Base-by-base conservation (phyloP, 2,797 vertebrate genomes). In the Sebastes trivittatus region DNA sequence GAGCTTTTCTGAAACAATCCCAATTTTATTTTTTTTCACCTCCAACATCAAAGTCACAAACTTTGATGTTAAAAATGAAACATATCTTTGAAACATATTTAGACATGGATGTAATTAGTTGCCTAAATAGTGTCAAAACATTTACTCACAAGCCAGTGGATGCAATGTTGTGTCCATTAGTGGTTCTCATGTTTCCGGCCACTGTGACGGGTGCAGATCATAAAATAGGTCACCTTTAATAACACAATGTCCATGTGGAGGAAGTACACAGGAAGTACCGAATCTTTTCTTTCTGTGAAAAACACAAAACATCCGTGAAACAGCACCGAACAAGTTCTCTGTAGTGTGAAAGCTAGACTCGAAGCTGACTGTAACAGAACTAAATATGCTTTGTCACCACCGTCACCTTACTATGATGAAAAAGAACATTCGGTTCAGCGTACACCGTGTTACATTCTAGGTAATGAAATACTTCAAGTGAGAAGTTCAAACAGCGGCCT, bases 51-150 rank as follows among this genome's bases (percentile, higher is more conserved):
- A 76, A 75, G 61, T 20, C 13, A n/a, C 2, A 23, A 23, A 84
- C 52, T 64, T 70, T 75, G 30, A 78, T 79, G 66, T 36, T 49
- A 5, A 27, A 67, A 77, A 66, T 75, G 5, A 71, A 62, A 34
- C n/a, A 18, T 25, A 5, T 42, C 14, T 54, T 58, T 74, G 11
- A 6, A 56, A 56, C 14, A 63, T 56, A 76, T 66, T 42, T 18
- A 27, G 27, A 9, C 32, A 32, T 10, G 3, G 20, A 60, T 32
- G n/a, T n/a, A 18, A 46, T 59, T n/a, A 63, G 10, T 56, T 56
- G 23, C 23, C 14, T 23, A 7, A 59, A 61, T 63, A 34, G 54
- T 10, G 13, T 20, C 14, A 25, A 34, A 56, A 49, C 11, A 49
- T 29, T 8, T 60, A 20, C 63, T 72, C 9, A 54, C 3, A 16